These are phyloP conservation scores for Sitophilus oryzae DNA, from an alignment of 1,140 invertebrate species.

Conservation along the genomic window DNA sequence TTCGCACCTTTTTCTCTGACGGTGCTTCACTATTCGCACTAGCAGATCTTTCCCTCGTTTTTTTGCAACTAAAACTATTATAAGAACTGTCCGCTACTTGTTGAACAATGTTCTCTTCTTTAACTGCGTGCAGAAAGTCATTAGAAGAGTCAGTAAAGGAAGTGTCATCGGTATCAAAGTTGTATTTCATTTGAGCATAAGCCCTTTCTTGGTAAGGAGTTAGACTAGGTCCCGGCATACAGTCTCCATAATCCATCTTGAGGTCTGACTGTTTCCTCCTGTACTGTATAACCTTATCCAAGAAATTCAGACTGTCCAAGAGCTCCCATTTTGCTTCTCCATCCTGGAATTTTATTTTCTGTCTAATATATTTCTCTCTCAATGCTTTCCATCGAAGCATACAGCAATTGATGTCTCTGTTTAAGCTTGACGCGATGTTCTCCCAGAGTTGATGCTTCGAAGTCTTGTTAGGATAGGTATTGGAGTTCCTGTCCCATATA, in stretches of 20 bases:
- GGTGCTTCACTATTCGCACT: conserved; percentile 23
- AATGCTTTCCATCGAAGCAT: conserved; percentile 33
- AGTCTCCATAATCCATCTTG: background rate
- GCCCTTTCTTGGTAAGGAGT: background rate
- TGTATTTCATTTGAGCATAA: conserved; percentile 7
- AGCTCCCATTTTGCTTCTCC: conserved; percentile 33
- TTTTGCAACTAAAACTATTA: conserved; percentile 10
- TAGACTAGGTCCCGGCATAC: no score
- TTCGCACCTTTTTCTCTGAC: conserved; percentile 14
- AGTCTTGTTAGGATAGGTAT: conserved; percentile 29
- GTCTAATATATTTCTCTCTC: conserved; percentile 35
- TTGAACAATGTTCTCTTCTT: conserved; percentile 23
- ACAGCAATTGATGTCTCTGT: conserved; percentile 26
- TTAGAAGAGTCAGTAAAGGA: conserved; percentile 26
- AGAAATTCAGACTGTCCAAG: conserved; percentile 28
- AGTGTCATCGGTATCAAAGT: conserved; percentile 19
- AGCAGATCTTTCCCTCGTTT: conserved; percentile 14
- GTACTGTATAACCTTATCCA: conserved; percentile 34
- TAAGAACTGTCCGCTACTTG: conserved; percentile 27
- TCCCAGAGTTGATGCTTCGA: conserved; percentile 31
- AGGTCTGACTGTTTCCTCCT: conserved; percentile 24
- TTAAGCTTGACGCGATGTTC: conserved; percentile 23
- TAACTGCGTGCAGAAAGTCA: conserved; percentile 22
- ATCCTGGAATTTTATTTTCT: conserved; percentile 32
- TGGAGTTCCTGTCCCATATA: conserved; percentile 32